Evolutionary conservation across 2,113 vertebrate genomes (phyloP).

Genomic region (Chamaea fasciata): DNA sequence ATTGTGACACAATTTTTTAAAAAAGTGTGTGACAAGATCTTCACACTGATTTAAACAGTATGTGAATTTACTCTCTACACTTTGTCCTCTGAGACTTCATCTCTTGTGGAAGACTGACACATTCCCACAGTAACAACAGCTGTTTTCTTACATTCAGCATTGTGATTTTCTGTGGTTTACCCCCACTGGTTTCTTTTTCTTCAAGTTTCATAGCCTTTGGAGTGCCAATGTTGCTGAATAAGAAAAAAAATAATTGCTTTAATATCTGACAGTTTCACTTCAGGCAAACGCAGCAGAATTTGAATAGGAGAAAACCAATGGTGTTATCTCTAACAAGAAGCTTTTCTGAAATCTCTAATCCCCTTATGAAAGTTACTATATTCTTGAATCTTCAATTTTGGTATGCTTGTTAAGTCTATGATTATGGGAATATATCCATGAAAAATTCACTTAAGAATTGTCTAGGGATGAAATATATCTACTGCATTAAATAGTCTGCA

Average conservation of each 20-base stretch:
- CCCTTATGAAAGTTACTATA: background rate
- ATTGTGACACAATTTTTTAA: background rate
- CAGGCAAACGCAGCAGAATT: background rate
- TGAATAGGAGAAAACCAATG: background rate
- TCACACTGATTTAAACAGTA: background rate
- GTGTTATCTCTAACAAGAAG: background rate
- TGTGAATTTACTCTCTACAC: background rate
- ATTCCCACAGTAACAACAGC: background rate
- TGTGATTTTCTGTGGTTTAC: background rate
- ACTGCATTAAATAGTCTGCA: background rate
- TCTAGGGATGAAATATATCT: background rate
- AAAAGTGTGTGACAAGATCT: background rate
- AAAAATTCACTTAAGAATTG: slow-evolving; percentile 8
- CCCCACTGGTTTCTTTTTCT: background rate
- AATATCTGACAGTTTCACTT: background rate
- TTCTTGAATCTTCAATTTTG: background rate
- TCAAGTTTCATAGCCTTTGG: background rate
- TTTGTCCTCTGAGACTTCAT: background rate
- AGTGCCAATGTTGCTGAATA: background rate
- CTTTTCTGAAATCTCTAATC: background rate
- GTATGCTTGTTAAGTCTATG: background rate
- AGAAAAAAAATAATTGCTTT: background rate
- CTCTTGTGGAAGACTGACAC: background rate
- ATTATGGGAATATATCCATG: slow-evolving; percentile 18
- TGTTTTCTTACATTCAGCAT: background rate